These are phyloP conservation scores for Pygoscelis antarcticus DNA, from an alignment of 2,113 vertebrate genomes.

Conservation along the genomic window DNA sequence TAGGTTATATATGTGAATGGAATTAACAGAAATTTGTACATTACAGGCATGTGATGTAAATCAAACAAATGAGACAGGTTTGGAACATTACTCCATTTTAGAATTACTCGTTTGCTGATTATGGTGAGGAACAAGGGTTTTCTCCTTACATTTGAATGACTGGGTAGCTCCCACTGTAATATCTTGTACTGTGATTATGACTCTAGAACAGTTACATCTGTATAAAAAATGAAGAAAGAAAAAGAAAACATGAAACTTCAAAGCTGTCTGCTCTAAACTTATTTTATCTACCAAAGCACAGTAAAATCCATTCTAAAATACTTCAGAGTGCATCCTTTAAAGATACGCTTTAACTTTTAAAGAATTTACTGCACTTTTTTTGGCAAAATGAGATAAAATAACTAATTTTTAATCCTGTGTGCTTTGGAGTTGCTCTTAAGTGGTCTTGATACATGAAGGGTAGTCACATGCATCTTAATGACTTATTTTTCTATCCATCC, in stretches of 20 bases:
- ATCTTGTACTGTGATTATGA: neutral
- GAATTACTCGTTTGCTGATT: neutral
- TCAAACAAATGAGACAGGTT: neutral
- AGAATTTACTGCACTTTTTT: neutral
- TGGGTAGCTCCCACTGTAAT: rapidly evolving
- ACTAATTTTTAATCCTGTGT: neutral
- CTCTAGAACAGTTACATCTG: neutral
- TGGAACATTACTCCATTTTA: neutral
- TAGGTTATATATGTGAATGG: neutral
- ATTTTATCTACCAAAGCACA: neutral
- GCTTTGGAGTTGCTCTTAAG: neutral
- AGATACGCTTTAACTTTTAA: neutral
- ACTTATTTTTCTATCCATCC: neutral
- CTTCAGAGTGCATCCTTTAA: neutral
- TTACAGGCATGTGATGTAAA: neutral
- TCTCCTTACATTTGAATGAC: neutral
- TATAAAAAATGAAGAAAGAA: neutral
- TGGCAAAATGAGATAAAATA: neutral
- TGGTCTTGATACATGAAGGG: neutral
- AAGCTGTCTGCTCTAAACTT: neutral
- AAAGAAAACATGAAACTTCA: neutral
- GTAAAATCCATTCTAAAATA: neutral
- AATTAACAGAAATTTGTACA: neutral
- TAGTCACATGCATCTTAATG: neutral
- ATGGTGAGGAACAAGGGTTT: neutral